Evolutionary conservation across 2,113 vertebrate genomes (phyloP).

Genomic region (Pogona vitticeps): DNA sequence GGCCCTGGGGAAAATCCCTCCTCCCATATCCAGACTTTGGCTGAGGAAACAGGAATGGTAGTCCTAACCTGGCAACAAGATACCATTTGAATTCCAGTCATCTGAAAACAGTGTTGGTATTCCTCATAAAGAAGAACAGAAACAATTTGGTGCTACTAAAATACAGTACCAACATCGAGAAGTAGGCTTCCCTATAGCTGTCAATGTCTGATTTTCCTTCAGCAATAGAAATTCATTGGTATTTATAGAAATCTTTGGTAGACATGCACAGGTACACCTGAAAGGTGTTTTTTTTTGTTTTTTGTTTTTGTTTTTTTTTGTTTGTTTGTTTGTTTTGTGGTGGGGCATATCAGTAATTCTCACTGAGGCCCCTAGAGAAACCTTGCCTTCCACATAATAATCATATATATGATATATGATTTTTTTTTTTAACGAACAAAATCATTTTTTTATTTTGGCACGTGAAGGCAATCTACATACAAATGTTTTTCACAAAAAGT

Average conservation of each 20-base stretch:
- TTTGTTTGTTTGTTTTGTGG: too few relatives aligned
- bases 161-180: too few relatives aligned
- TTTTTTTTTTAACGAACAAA: too few relatives aligned
- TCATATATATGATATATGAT: too few relatives aligned
- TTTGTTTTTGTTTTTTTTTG: too few relatives aligned
- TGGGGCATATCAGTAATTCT: neutral
- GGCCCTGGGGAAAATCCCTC: neutral
- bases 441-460: constrained; percentile 77
- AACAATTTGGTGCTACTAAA: neutral
- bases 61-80: too few relatives aligned
- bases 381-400: neutral
- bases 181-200: neutral
- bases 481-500: constrained; percentile 50
- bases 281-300: neutral
- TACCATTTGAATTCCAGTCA: neutral
- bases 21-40: neutral
- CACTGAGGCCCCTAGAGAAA: neutral
- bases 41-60: too few relatives aligned
- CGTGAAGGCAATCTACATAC: constrained; percentile 61
- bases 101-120: neutral
- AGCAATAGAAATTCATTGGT: neutral
- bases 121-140: neutral
- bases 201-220: neutral
- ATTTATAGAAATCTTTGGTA: neutral
- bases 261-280: neutral